These are phyloP conservation scores for Aporrectodea caliginosa DNA, from an alignment of 1,140 invertebrate species.

Conservation along the genomic window DNA sequence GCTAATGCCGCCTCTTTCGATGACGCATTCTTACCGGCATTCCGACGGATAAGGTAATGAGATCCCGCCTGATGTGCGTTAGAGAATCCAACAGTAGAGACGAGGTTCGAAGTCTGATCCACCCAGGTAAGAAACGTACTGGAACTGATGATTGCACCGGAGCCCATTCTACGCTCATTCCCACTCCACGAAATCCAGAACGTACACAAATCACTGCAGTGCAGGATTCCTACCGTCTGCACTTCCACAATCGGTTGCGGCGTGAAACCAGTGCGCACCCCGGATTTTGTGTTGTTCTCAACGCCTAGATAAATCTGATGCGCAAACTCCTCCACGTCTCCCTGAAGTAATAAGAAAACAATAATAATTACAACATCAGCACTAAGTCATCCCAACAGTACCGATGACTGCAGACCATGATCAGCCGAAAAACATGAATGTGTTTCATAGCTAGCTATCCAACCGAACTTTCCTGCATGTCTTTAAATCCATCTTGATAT, in stretches of 20 bases:
- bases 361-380: too few species aligned
- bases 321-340: background rate
- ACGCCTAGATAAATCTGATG: background rate
- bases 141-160: background rate
- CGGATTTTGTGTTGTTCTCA: background rate
- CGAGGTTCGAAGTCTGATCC: background rate
- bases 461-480: too few species aligned
- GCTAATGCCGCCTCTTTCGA: too few species aligned
- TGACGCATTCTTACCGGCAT: background rate
- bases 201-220: background rate
- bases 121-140: background rate
- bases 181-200: background rate
- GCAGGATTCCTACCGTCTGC: background rate
- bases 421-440: too few species aligned
- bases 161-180: background rate
- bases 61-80: background rate
- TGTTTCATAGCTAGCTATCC: too few species aligned
- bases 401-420: too few species aligned
- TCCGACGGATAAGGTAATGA: background rate
- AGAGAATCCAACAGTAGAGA: background rate
- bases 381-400: too few species aligned
- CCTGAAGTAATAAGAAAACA: too few species aligned
- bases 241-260: background rate
- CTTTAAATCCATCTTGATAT: too few species aligned
- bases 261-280: background rate